These are phyloP conservation scores for Hydrochoerus hydrochaeris DNA, from an alignment of 2,113 vertebrate genomes.

Conservation along the genomic window DNA sequence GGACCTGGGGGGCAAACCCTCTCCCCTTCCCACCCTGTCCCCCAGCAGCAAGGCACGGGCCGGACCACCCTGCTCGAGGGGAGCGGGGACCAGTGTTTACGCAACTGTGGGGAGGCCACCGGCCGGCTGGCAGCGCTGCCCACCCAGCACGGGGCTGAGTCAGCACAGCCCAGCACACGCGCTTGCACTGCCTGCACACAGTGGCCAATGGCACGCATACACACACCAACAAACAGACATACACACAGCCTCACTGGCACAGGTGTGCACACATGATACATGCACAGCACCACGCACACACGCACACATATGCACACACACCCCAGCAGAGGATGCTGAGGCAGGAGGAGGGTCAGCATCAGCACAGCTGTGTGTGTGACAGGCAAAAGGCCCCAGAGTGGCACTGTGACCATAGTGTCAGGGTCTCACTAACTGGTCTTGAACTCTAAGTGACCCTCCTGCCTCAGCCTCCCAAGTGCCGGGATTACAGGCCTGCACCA, in stretches of 20 bases:
- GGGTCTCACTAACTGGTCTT: background rate
- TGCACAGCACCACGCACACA: background rate
- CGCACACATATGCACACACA: too few species aligned
- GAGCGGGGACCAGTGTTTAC: conserved; percentile 71
- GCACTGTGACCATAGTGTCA: background rate
- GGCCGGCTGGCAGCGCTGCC: conserved; percentile 41
- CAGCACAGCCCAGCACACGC: conserved; percentile 49
- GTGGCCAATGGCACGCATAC: background rate
- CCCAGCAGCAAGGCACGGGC: background rate
- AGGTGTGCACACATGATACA: background rate
- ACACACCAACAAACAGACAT: background rate
- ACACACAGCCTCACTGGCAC: background rate
- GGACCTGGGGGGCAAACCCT: background rate
- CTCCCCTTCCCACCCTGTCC: background rate
- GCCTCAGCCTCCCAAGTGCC: background rate
- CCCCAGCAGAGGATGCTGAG: background rate
- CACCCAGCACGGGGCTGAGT: conserved; percentile 43
- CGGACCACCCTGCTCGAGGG: conserved; percentile 76
- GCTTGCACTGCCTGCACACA: too few species aligned
- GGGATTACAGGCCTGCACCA: background rate
- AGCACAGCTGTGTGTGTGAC: background rate
- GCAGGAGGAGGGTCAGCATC: background rate
- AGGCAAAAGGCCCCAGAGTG: background rate
- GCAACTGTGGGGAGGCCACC: conserved; percentile 75
- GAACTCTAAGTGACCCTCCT: background rate